Percentiles rank a stretch among this genome's conserved stretches.
phyloP scores from a whole-genome alignment of 2,888 invertebrate genomes.

The Desoria tigrina region DNA sequence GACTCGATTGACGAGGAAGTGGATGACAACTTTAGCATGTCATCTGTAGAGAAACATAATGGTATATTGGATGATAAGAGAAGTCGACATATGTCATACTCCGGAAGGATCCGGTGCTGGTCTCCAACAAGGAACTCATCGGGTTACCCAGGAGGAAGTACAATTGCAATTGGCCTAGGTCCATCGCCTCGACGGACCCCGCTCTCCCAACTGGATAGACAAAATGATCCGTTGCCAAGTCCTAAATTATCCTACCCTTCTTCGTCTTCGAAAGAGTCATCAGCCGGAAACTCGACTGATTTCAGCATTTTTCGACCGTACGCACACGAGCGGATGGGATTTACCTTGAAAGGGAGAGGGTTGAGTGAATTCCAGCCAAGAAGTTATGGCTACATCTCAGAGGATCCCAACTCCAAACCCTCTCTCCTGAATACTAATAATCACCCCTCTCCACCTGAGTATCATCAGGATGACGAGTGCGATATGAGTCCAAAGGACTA shows the following conservation, averaged over 20 bases:
- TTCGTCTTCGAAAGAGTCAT: not conserved
- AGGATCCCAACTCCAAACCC: conserved; percentile 8
- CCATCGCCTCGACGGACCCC: conserved; percentile 15
- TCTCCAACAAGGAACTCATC: conserved; percentile 37
- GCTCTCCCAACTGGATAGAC: conserved; percentile 5
- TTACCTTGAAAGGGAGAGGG: conserved; percentile 6
- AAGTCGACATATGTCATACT: conserved; percentile 50
- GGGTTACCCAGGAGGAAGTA: conserved; percentile 14
- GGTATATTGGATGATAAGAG: conserved; percentile 14
- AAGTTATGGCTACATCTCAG: conserved; percentile 19
- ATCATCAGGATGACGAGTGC: not conserved
- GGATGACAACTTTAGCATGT: conserved; percentile 16
- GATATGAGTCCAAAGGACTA: not conserved
- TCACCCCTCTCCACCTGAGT: not conserved
- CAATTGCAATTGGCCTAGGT: not conserved
- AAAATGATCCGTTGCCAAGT: conserved; percentile 5
- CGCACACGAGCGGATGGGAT: conserved; percentile 14
- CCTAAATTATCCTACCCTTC: conserved; percentile 13
- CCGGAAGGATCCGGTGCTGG: conserved; percentile 50
- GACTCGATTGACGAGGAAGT: conserved; percentile 49
- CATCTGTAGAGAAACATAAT: conserved; percentile 9
- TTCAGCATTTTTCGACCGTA: conserved; percentile 14
- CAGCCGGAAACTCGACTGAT: conserved; percentile 6
- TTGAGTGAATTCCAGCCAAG: conserved; percentile 48
- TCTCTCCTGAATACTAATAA: conserved; percentile 13